Conservation (phyloP, 1,140 invertebrate genomes). For the Thrips palmi region DNA sequence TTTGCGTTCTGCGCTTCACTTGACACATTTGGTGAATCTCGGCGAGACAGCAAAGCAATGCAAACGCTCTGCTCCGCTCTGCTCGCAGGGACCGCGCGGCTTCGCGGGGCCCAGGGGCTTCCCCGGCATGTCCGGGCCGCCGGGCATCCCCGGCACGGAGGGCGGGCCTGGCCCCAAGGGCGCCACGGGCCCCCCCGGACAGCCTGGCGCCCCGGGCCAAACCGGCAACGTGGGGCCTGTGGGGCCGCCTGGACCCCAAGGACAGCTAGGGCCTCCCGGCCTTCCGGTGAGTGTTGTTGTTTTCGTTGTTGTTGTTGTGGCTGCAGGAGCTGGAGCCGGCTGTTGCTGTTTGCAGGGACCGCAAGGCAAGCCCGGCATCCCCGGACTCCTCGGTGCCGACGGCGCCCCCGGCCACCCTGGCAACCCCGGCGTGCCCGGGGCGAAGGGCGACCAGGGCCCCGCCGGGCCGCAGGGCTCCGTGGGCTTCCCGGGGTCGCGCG, state of each 20-base stretch:
- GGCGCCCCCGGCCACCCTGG: constrained; percentile 51
- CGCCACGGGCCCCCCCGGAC: constrained; percentile 43
- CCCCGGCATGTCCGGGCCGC: constrained; percentile 52
- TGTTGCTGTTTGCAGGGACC: constrained; percentile 38
- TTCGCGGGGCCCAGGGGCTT: constrained; percentile 63
- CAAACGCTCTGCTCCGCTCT: background rate
- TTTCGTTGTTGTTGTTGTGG: no score
- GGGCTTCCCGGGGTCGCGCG: constrained; percentile 54
- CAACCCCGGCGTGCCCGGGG: constrained; percentile 42
- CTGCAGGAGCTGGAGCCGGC: no score
- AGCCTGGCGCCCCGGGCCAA: constrained; percentile 47
- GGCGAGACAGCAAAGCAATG: no score
- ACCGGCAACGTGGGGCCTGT: constrained; percentile 39
- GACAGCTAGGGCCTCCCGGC: constrained; percentile 44
- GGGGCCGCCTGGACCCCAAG: constrained; percentile 45
- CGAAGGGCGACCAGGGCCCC: constrained; percentile 43
- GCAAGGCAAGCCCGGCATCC: constrained; percentile 50
- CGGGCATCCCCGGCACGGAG: constrained; percentile 54
- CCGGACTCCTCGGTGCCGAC: constrained; percentile 51
- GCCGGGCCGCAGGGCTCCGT: constrained; percentile 46
- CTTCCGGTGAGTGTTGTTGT: constrained; percentile 33
- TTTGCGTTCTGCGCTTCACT: no score
- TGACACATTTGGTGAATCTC: no score
- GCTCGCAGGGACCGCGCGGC: constrained; percentile 51
- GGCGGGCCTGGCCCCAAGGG: constrained; percentile 54